Percentiles rank a stretch among this genome's conserved stretches.
These are phyloP conservation scores for Mantis religiosa DNA, from an alignment of 2,888 invertebrate species.

Conservation along the genomic window DNA sequence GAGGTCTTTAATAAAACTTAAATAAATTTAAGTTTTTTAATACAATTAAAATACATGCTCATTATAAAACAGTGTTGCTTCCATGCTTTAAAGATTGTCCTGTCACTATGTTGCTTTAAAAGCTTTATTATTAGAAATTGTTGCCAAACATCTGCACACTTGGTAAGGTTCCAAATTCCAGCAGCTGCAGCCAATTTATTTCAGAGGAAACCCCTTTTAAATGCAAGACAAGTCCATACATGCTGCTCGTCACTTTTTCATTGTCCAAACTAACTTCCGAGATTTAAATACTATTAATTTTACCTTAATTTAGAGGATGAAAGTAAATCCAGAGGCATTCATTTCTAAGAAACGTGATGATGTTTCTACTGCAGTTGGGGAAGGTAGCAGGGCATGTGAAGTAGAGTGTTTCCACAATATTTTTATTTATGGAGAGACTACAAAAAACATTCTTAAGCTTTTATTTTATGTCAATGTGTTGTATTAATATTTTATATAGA, in stretches of 20 bases:
- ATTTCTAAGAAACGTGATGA: background rate
- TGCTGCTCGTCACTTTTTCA: background rate
- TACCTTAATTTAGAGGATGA: background rate
- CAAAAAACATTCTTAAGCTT: no score
- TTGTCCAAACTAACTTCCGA: background rate
- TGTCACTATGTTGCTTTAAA: background rate
- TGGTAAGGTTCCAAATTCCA: background rate
- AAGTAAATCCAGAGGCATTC: background rate
- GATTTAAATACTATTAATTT: background rate
- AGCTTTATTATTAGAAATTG: background rate
- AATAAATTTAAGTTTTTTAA: no score
- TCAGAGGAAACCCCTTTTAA: background rate
- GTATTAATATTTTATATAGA: no score
- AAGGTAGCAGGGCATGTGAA: no score
- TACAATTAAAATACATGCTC: no score
- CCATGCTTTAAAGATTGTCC: no score
- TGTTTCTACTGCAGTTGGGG: no score
- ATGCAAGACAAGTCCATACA: background rate
- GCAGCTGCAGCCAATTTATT: background rate
- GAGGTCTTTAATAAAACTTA: no score
- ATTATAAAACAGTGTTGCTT: no score
- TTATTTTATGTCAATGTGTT: no score
- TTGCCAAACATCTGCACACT: background rate
- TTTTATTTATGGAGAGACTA: no score
- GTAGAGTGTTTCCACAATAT: no score